Percentiles rank a stretch among this genome's conserved stretches.
These are phyloP conservation scores for Anoplophora glabripennis DNA, from an alignment of 1,140 invertebrate species.

Conservation along the genomic window DNA sequence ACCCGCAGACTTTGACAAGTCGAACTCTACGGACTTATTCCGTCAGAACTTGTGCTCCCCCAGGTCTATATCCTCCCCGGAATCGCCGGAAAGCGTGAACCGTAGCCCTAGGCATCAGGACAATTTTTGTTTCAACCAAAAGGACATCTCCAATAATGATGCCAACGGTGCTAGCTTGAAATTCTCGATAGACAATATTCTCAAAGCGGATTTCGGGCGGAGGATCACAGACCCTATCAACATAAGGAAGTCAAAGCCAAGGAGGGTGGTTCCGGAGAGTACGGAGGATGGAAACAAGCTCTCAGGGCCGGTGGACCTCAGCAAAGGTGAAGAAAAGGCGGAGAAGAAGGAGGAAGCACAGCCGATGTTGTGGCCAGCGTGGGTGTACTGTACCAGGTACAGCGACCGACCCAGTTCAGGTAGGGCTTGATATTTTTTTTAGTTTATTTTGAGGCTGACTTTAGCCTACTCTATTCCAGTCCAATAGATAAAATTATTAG, in stretches of 20 bases:
- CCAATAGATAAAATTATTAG: no score
- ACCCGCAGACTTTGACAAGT: slow-evolving; percentile 1
- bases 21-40: slow-evolving; percentile 17
- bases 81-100: slow-evolving; percentile 33
- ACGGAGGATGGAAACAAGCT: slow-evolving; percentile 21
- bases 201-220: slow-evolving; percentile 84
- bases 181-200: slow-evolving; percentile 90
- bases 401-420: slow-evolving; percentile 94
- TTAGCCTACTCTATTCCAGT: no score
- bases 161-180: slow-evolving; percentile 68
- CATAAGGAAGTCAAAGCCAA: slow-evolving; percentile 56
- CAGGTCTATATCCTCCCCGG: slow-evolving; percentile 28
- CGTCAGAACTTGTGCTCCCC: slow-evolving; percentile 30
- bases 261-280: slow-evolving; percentile 36
- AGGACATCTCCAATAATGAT: slow-evolving; percentile 52
- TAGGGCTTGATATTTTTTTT: slow-evolving; percentile 48
- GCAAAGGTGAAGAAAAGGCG: slow-evolving; percentile 31
- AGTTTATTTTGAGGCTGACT: no score
- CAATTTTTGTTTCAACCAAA: slow-evolving; percentile 16
- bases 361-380: slow-evolving; percentile 72
- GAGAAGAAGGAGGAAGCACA: slow-evolving; percentile 43
- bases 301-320: slow-evolving; percentile 43
- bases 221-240: slow-evolving; percentile 67
- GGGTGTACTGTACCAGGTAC: slow-evolving; percentile 96
- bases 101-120: slow-evolving; percentile 21